A percentile compares a stretch with the other conserved stretches of the same genome.
Conservation (phyloP, 2,113 vertebrate species). For the Anoplopoma fimbria region DNA sequence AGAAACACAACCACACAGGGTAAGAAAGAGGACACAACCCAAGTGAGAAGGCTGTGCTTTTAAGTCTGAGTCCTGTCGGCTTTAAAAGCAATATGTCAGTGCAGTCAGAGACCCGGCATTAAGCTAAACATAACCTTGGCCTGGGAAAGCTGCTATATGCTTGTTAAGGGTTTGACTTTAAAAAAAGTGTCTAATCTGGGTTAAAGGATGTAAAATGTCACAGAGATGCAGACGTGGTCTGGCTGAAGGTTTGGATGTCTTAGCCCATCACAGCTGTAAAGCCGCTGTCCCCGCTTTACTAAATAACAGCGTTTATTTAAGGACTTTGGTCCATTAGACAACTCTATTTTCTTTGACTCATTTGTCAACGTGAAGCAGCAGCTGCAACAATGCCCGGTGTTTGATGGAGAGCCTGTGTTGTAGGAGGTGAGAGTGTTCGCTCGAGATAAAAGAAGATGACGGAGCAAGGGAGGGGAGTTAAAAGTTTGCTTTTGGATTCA, state of each 20-base stretch:
- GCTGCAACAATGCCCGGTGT: slow-evolving; percentile 38
- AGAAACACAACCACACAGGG: slow-evolving; percentile 15
- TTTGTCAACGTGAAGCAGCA: slow-evolving; percentile 56
- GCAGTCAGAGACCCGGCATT: slow-evolving; percentile 42
- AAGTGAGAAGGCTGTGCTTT: slow-evolving; percentile 49
- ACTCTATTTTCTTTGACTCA: slow-evolving; percentile 57
- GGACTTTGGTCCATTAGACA: slow-evolving; percentile 60
- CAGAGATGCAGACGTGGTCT: slow-evolving; percentile 28
- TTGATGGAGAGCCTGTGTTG: slow-evolving; percentile 26
- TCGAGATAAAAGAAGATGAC: slow-evolving; percentile 69
- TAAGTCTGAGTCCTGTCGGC: slow-evolving; percentile 38
- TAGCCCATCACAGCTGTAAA: slow-evolving; percentile 18
- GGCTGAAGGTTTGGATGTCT: slow-evolving; percentile 27
- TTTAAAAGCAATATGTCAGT: slow-evolving; percentile 55
- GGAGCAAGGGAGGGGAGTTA: slow-evolving; percentile 39
- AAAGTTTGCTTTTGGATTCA: slow-evolving; percentile 64
- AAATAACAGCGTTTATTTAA: slow-evolving; percentile 62
- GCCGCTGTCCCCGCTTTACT: slow-evolving; percentile 33
- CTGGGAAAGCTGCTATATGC: slow-evolving; percentile 46
- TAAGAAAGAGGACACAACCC: slow-evolving; percentile 38
- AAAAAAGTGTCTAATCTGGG: slow-evolving; percentile 46
- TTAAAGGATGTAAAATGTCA: slow-evolving; percentile 63
- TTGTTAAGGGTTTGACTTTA: slow-evolving; percentile 55
- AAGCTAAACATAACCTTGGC: slow-evolving; percentile 54
- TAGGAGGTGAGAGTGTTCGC: slow-evolving; percentile 49